Evolutionary conservation across 2,888 invertebrate genomes (phyloP), one percentile per base, ranked within the genome.

Genomic region (Polyommatus iphigenia): DNA sequence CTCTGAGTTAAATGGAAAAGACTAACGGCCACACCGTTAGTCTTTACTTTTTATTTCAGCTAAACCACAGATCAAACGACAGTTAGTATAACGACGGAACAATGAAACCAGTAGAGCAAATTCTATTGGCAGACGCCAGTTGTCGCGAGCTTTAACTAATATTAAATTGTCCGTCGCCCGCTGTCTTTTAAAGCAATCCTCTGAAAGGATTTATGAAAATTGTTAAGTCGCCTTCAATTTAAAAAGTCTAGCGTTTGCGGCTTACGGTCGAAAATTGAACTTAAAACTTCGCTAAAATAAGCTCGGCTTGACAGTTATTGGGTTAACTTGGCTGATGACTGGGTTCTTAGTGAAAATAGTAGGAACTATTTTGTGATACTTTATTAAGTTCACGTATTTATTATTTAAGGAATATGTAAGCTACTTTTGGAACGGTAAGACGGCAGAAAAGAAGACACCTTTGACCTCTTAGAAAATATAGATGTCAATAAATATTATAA

Each of bases 251-350:
- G 67, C 32, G 24, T 62, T 67, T 67, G 67, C 67, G 29, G 67
- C 67, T 67, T 67, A 67, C 24, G 24, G 29, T 29, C 29, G 67
- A 67, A 67, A 67, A 67, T 67, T 67, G 67, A 67, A 67, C 32
- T 29, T 67, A 15, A 62, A 67, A 67, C 67, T 67, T 67, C 29
- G 29, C 67, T 67, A 67, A 67, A 29, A 29, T 67, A 67, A 67
- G 29, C 67, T 67, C 6, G 15, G 29, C 29, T 67, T 67, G 67
- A 67, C 67, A 67, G 67, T 67, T 67, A 67, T 67, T 67, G 67
- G 29, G 67, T 18, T 67, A 15, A 67, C 67, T 67, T 32, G 67
- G 82, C 82, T 81, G 84, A 85, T 85, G 67, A 6, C 67, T 6
- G 29, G 20, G 24, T 29, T 59, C n/a, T 20, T 20, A n/a, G 10